Evolutionary conservation across 2,113 vertebrate species (phyloP).

Genomic region (Stigmatopora nigra): DNA sequence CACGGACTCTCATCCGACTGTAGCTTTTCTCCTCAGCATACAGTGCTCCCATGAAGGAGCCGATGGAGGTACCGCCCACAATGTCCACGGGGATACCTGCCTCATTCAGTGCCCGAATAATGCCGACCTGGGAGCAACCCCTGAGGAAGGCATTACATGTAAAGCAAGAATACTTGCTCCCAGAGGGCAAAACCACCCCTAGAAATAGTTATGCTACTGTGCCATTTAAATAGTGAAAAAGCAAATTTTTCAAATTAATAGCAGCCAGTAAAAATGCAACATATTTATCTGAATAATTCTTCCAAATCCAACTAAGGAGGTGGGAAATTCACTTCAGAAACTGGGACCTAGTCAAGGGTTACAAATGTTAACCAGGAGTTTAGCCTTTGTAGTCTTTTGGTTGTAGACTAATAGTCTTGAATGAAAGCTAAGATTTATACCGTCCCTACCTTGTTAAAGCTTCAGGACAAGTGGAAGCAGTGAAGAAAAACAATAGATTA

Average conservation of each 20-base stretch:
- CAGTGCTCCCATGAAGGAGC: constrained; percentile 85
- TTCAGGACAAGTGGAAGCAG: constrained; percentile 42
- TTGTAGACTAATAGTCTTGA: neutral
- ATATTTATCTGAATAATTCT: neutral
- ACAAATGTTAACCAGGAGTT: no score
- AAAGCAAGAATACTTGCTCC: neutral
- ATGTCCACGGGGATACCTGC: constrained; percentile 84
- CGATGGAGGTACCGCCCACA: constrained; percentile 88
- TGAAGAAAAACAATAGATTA: constrained; percentile 21
- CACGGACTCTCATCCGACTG: constrained; percentile 80
- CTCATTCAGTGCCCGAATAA: constrained; percentile 81
- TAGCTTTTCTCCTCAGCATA: constrained; percentile 86
- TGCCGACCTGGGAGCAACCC: constrained; percentile 86
- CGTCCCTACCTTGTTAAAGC: constrained; percentile 47
- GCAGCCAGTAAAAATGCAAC: neutral
- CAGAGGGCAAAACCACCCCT: neutral
- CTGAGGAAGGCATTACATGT: constrained; percentile 48
- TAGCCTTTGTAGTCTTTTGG: no score
- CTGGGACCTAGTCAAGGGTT: no score
- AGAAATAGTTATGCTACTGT: neutral
- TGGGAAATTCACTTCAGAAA: no score
- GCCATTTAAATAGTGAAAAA: neutral
- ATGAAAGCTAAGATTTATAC: constrained; percentile 2
- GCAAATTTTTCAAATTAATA: neutral
- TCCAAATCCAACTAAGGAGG: neutral